phyloP scores from a whole-genome alignment of 35 echinoderm and acorn worm species.

The Apostichopus japonicus region DNA sequence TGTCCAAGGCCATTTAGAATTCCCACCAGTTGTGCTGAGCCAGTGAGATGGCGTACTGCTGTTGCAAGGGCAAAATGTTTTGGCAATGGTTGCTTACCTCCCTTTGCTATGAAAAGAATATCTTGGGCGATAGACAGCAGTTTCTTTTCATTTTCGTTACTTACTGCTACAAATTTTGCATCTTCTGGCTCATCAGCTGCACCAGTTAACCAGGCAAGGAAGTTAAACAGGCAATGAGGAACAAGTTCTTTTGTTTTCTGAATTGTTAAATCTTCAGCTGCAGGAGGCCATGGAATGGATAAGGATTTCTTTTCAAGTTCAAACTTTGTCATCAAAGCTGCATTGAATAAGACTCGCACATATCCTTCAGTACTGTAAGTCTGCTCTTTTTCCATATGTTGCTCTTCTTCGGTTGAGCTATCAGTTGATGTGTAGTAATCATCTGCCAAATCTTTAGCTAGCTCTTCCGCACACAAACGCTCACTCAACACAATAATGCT shows the following conservation, averaged over 20 bases:
- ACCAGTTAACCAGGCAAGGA: slow-evolving; percentile 55
- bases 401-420: slow-evolving; percentile 1
- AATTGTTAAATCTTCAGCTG: slow-evolving; percentile 1
- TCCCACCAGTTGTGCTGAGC: slow-evolving; percentile 63
- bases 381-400: background rate
- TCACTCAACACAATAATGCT: too few species aligned
- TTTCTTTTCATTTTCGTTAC: background rate
- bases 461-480: too few species aligned
- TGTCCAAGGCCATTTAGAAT: slow-evolving; percentile 35
- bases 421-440: background rate
- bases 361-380: background rate
- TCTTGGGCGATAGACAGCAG: slow-evolving; percentile 12
- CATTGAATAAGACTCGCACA: background rate
- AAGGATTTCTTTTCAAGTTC: background rate
- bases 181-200: slow-evolving; percentile 14
- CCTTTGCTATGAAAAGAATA: background rate
- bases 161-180: slow-evolving; percentile 11
- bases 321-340: background rate
- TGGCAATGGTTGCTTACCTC: background rate
- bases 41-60: slow-evolving; percentile 63
- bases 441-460: too few species aligned
- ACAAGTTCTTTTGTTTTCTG: slow-evolving; percentile 17
- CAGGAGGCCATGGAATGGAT: background rate
- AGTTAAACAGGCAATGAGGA: slow-evolving; percentile 55
- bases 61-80: slow-evolving; percentile 24